Conservation (phyloP, 2,797 vertebrate genomes). For the Coranthus polyacanthus region DNA sequence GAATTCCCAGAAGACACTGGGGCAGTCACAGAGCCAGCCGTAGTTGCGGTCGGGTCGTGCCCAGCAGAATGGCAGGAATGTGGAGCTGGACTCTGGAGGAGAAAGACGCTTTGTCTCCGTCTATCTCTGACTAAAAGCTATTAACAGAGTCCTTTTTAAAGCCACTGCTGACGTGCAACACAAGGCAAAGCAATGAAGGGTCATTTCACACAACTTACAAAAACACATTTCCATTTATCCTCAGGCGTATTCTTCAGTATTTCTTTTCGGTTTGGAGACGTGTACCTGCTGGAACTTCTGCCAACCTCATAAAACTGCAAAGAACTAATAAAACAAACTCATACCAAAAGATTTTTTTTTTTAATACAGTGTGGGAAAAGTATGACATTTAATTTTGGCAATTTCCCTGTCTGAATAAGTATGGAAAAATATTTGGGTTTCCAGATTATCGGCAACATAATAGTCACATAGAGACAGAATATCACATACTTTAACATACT, state of each 20-base stretch:
- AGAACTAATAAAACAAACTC: too few species aligned
- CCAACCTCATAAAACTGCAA: too few species aligned
- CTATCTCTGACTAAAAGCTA: neutral
- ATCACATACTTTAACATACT: too few species aligned
- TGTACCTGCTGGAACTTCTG: too few species aligned
- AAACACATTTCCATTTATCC: neutral
- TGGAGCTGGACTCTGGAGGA: slow-evolving; percentile 21
- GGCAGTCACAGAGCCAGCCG: slow-evolving; percentile 27
- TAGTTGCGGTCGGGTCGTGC: slow-evolving; percentile 17
- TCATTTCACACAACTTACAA: neutral
- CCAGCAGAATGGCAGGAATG: slow-evolving; percentile 60
- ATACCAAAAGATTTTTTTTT: too few species aligned
- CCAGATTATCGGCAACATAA: too few species aligned
- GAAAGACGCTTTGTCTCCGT: slow-evolving; percentile 55
- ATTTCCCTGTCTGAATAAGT: too few species aligned
- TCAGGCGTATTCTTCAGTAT: neutral
- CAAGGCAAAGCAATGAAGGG: neutral
- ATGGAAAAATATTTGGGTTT: too few species aligned
- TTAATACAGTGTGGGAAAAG: too few species aligned
- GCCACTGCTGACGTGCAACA: neutral
- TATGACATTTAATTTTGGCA: too few species aligned
- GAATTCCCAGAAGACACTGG: slow-evolving; percentile 32
- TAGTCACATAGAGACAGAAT: too few species aligned
- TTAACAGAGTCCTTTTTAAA: neutral
- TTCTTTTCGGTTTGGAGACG: too few species aligned